Conservation (phyloP, 2,113 vertebrate genomes). For the Actenoides lindsayi region DNA sequence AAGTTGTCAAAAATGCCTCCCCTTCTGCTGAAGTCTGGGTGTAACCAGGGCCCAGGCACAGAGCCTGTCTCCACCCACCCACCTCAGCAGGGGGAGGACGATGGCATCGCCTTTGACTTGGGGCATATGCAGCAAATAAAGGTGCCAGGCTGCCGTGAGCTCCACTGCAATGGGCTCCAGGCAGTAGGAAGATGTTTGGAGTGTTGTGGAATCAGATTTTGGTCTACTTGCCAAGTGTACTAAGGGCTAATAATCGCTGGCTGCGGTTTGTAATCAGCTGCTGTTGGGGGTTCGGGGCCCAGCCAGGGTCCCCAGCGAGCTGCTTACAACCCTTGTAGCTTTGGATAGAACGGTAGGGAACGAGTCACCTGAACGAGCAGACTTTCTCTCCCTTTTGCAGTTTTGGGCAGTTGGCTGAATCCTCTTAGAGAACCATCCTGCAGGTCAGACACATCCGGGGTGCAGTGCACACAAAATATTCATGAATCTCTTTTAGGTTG, state of each 20-base stretch:
- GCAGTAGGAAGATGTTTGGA: neutral
- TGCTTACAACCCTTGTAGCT: neutral
- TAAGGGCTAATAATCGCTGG: neutral
- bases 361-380: fast-evolving
- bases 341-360: neutral
- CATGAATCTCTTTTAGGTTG: neutral
- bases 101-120: neutral
- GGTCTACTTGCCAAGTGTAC: neutral
- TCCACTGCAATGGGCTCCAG: neutral
- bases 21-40: neutral
- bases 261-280: neutral
- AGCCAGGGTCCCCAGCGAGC: neutral
- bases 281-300: neutral
- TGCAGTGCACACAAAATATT: neutral
- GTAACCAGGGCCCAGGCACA: neutral
- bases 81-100: neutral
- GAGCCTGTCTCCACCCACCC: fast-evolving
- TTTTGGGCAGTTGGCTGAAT: conserved; percentile 6
- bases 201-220: neutral
- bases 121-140: neutral
- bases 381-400: neutral
- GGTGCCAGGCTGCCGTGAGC: neutral
- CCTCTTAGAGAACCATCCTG: neutral
- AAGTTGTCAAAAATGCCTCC: neutral
- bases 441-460: neutral